phyloP scores from a whole-genome alignment of 30 jellyfish, hydroid and myxozoan genomes.

The Cassiopea xamachana region DNA sequence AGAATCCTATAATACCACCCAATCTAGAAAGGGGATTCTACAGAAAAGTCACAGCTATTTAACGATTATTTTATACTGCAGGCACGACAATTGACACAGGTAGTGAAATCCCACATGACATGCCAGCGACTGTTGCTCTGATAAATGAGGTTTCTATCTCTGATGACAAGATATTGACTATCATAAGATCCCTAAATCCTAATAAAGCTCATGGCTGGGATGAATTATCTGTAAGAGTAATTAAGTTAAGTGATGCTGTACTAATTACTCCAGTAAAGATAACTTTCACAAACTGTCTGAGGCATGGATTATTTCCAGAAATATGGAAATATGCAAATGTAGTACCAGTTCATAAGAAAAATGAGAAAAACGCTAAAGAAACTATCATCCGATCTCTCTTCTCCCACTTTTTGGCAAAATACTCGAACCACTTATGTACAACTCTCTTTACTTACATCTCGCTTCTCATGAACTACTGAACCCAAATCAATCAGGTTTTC shows the following conservation, averaged over 20 bases:
- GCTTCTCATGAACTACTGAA: slow-evolving; percentile 42
- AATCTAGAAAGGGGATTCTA: slow-evolving; percentile 19
- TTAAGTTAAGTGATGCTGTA: slow-evolving; percentile 59
- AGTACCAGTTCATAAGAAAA: slow-evolving; percentile 74
- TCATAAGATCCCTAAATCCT: slow-evolving; percentile 47
- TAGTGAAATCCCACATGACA: slow-evolving; percentile 35
- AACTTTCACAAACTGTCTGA: slow-evolving; percentile 30
- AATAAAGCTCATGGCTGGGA: slow-evolving; percentile 76
- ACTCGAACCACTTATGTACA: slow-evolving; percentile 33
- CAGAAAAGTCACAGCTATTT: slow-evolving; percentile 55
- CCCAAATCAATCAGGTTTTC: slow-evolving; percentile 53
- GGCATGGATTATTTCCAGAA: slow-evolving; percentile 49
- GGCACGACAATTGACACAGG: slow-evolving; percentile 47
- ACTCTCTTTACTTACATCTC: slow-evolving; percentile 40
- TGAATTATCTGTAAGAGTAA: slow-evolving; percentile 51
- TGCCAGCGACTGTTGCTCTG: not conserved
- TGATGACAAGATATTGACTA: slow-evolving; percentile 29
- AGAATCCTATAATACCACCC: slow-evolving; percentile 57
- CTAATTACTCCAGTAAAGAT: slow-evolving; percentile 34
- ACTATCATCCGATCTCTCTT: slow-evolving; percentile 57
- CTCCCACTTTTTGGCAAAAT: slow-evolving; percentile 71
- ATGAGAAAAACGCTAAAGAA: not conserved
- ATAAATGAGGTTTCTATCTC: slow-evolving; percentile 32
- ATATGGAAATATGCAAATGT: slow-evolving; percentile 29
- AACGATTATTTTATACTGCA: slow-evolving; percentile 43